phyloP scores from a whole-genome alignment of 2,113 vertebrate species.

The Ibidorhyncha struthersii region DNA sequence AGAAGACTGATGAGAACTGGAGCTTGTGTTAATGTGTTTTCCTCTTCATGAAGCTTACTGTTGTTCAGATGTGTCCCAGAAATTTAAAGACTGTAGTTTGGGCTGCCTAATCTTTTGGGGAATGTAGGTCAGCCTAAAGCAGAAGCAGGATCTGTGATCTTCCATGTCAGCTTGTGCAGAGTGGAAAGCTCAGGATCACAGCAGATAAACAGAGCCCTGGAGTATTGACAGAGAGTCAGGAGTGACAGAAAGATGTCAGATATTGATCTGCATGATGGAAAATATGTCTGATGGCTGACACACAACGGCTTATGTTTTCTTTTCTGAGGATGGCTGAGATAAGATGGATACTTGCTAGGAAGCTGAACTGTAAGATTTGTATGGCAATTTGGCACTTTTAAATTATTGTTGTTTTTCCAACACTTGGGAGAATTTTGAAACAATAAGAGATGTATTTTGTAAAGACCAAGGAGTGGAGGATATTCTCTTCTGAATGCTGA shows the following conservation, averaged over 20 bases:
- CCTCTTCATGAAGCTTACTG: neutral
- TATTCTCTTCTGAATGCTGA: neutral
- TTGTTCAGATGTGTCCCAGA: neutral
- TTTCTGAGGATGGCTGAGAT: neutral
- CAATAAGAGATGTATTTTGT: neutral
- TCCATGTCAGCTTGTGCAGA: neutral
- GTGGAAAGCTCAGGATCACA: neutral
- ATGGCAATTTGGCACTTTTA: neutral
- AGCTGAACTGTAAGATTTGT: neutral
- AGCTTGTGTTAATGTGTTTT: conserved; percentile 30
- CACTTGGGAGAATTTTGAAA: neutral
- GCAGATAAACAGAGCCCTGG: neutral
- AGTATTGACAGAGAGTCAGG: neutral
- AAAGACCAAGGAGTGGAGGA: neutral
- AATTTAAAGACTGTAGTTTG: neutral
- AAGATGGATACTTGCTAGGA: neutral
- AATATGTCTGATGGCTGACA: neutral
- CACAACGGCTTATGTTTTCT: neutral
- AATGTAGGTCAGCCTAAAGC: conserved; percentile 35
- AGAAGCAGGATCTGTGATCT: neutral
- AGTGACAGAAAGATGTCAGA: neutral
- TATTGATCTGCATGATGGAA: neutral
- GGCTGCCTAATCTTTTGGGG: neutral
- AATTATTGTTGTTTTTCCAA: neutral
- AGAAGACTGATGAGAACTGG: neutral